These are phyloP conservation scores for Oryzaephilus surinamensis DNA, from an alignment of 1,140 invertebrate species.

Conservation along the genomic window DNA sequence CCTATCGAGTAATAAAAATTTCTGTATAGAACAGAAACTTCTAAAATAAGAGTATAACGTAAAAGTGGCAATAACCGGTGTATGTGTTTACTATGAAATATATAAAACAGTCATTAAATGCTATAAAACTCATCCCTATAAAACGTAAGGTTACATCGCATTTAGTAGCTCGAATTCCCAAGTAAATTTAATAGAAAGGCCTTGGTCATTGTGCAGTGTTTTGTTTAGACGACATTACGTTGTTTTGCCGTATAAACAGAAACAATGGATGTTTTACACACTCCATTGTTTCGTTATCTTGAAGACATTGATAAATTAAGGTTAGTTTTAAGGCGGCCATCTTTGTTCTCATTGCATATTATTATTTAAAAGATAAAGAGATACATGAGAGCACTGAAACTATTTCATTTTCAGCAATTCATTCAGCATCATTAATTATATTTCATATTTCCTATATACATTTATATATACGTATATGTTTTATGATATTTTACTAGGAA, in stretches of 20 bases:
- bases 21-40: too few relatives aligned
- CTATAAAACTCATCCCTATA: constrained; percentile 8
- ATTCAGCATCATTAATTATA: too few relatives aligned
- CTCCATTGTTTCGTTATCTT: constrained; percentile 38
- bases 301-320: constrained; percentile 39
- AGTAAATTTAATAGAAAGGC: constrained; percentile 12
- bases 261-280: constrained; percentile 37
- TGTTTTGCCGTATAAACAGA: constrained; percentile 33
- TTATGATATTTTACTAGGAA: too few relatives aligned
- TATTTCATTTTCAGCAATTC: too few relatives aligned
- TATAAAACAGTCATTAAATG: constrained; percentile 9
- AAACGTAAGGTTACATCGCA: constrained; percentile 9
- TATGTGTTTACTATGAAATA: constrained; percentile 7
- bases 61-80: too few relatives aligned
- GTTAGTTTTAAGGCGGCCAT: constrained; percentile 37
- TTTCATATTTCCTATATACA: too few relatives aligned
- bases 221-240: constrained; percentile 25
- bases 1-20: constrained; percentile 2
- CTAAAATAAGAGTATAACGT: too few relatives aligned
- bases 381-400: too few relatives aligned
- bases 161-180: constrained; percentile 5
- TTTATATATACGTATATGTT: too few relatives aligned
- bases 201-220: too few relatives aligned
- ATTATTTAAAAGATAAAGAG: too few relatives aligned
- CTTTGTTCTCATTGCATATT: constrained; percentile 30